Percentiles rank a stretch among this genome's conserved stretches.
phyloP scores from a whole-genome alignment of 2,888 invertebrate species.

The Cartodere bifasciata region DNA sequence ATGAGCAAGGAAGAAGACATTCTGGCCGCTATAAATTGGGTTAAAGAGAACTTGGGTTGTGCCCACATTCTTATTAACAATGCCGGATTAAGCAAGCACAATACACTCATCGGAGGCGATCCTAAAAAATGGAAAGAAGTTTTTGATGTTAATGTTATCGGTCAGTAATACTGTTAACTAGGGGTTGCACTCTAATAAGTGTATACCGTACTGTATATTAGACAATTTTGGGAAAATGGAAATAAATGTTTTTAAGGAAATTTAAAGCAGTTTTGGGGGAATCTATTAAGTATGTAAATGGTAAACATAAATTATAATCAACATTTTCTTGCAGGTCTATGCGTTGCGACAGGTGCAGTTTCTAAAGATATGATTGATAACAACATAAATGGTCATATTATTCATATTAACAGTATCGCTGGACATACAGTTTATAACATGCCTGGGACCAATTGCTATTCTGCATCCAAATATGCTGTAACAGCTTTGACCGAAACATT shows the following conservation, averaged over 20 bases:
- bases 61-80: slow-evolving; percentile 19
- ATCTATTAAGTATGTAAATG: no score
- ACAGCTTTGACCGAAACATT: slow-evolving; percentile 17
- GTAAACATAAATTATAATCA: no score
- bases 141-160: no score
- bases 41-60: slow-evolving; percentile 17
- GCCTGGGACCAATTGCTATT: slow-evolving; percentile 14
- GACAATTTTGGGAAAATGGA: no score
- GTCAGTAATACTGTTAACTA: no score
- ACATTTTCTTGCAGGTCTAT: slow-evolving; percentile 18
- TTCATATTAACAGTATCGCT: slow-evolving; percentile 24
- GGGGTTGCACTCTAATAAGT: no score
- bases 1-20: slow-evolving; percentile 18
- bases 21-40: slow-evolving; percentile 15
- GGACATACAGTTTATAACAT: slow-evolving; percentile 22
- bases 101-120: slow-evolving; percentile 13
- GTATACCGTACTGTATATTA: no score
- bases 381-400: slow-evolving; percentile 23
- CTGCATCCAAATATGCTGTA: slow-evolving; percentile 18
- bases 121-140: slow-evolving; percentile 9
- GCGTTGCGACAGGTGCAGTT: slow-evolving; percentile 22
- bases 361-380: slow-evolving; percentile 21
- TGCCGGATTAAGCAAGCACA: slow-evolving; percentile 14
- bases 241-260: no score
- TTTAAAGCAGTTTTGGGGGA: no score